These are phyloP conservation scores for Brachionus paranguensis DNA, from an alignment of 1,140 invertebrate species.

Conservation along the genomic window DNA sequence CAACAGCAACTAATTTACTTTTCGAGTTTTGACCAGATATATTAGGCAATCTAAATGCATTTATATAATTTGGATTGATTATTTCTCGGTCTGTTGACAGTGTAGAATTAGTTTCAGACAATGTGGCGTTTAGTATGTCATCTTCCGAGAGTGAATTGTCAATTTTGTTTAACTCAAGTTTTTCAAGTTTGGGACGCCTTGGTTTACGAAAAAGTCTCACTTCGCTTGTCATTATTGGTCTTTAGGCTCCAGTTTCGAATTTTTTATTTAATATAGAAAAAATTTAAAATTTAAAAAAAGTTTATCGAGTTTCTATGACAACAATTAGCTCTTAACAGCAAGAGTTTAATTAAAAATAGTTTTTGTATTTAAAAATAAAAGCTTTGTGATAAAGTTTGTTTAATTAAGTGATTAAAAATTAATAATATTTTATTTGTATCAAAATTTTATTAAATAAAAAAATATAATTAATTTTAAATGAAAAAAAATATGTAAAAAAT, in stretches of 20 bases:
- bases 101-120: background rate
- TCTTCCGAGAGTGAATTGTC: background rate
- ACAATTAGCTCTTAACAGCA: background rate
- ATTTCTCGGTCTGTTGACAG: background rate
- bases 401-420: background rate
- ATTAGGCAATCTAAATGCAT: background rate
- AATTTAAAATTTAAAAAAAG: background rate
- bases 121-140: background rate
- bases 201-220: background rate
- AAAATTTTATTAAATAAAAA: too few relatives aligned
- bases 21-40: background rate
- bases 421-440: too few relatives aligned
- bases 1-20: background rate
- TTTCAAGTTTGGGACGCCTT: background rate
- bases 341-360: background rate
- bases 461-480: too few relatives aligned
- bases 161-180: background rate
- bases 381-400: background rate
- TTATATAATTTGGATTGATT: background rate
- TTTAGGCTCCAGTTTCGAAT: background rate
- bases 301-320: conserved; percentile 1
- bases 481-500: too few relatives aligned
- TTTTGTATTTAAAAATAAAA: background rate
- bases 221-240: background rate
- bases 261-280: background rate